Conservation (phyloP, 2,888 invertebrate genomes). For the Aricia artaxerxes region DNA sequence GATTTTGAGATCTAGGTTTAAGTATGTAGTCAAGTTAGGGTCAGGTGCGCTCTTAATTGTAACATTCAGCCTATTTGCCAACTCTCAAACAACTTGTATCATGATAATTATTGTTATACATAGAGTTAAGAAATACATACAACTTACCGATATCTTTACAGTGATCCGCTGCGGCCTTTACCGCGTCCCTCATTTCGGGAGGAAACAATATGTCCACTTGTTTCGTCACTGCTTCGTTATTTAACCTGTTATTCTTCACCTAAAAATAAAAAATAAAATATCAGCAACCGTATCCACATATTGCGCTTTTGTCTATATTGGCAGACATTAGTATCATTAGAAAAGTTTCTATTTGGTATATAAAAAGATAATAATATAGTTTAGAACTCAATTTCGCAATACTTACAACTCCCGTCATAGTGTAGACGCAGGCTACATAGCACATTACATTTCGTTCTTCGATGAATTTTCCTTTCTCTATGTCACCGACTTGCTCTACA, state of each 20-base stretch:
- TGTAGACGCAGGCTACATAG: conserved; percentile 69
- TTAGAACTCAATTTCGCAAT: conserved; percentile 13
- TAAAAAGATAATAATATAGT: too few species aligned
- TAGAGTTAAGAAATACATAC: not conserved
- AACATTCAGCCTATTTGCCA: too few species aligned
- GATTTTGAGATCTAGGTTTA: too few species aligned
- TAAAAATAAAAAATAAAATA: conserved; percentile 39
- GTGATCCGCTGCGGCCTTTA: conserved; percentile 55
- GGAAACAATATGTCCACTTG: conserved; percentile 70
- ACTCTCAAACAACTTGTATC: too few species aligned
- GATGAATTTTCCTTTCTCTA: conserved; percentile 66
- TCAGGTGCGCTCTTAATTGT: too few species aligned
- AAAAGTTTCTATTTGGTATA: too few species aligned
- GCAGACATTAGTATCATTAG: too few species aligned
- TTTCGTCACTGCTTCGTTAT: conserved; percentile 60
- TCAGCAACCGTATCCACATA: too few species aligned
- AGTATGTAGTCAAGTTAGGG: too few species aligned
- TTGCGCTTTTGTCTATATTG: too few species aligned
- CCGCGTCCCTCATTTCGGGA: conserved; percentile 57
- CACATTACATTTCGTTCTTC: conserved; percentile 71
- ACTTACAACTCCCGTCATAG: conserved; percentile 61
- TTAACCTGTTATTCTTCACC: conserved; percentile 68
- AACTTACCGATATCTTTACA: conserved; percentile 61
- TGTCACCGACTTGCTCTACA: conserved; percentile 46
- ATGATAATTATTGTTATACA: not conserved